Base-by-base conservation (phyloP, 1,140 invertebrate genomes). In the Scaptodrosophila lebanonensis region DNA sequence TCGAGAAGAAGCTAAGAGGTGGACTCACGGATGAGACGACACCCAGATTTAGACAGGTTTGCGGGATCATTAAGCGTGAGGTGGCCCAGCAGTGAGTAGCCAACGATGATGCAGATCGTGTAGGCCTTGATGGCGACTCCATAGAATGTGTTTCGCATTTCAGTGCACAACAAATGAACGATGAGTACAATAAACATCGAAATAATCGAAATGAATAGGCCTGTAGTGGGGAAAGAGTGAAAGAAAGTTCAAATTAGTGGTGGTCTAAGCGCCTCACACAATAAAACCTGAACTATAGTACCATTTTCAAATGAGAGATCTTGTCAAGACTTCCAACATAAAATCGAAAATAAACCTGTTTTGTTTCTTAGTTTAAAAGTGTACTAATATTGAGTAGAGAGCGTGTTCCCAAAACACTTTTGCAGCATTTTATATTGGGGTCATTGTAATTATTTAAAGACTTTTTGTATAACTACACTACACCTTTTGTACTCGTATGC, bases 61-160 rank as follows among this genome's bases (percentile, higher is more conserved):
- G 65, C 62, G 5, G 83, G 83, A 57, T 85, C 54, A 39, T 77
- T 75, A 0, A 85, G 58, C 0, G 70, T 83, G 1, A 85, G 42
- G 16, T 85, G 82, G 1, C 65, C 76, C 62, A 85, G 15, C 1
- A 79, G 49, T 2, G 77, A 79, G 36, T 85, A 85, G 13, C 83
- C 83, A 45, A 83, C 39, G 11, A 85, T 85, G 47, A 85, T 58
- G 36, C 77, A 85, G 3, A 77, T 56, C 3, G 66, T 40, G 18
- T 85, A 85, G 2, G 77, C 59, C 47, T 82, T 83, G 27, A 85
- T 72, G 8, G 83, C 83, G 17, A 85, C 70, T 16, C 83, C 83
- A 27, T 85, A 85, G 52, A 85, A 85, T 1, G 73, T 83, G 33
- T 85, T 85, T 32, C 83, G 67, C 66, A 85, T 67, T 36, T 73